These are phyloP conservation scores for Lucilia cuprina DNA, from an alignment of 1,140 invertebrate genomes.

Conservation along the genomic window DNA sequence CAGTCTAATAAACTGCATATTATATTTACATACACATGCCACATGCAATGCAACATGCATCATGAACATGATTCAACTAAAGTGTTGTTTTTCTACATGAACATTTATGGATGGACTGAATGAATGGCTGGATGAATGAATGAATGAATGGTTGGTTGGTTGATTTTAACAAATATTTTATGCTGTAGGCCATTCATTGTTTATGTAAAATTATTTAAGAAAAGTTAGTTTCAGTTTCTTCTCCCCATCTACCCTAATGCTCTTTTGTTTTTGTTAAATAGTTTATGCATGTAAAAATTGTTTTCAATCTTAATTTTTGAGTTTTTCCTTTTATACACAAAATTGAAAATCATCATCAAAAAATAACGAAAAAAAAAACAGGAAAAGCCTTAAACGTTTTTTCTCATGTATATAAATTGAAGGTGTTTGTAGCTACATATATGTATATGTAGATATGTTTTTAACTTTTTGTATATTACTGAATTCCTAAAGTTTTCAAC, in stretches of 20 bases:
- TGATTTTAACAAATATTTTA: conserved; percentile 19
- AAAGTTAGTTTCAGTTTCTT: conserved; percentile 12
- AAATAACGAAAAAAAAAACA: too few species aligned
- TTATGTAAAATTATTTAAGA: conserved; percentile 31
- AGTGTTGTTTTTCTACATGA: not conserved
- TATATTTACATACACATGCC: not conserved
- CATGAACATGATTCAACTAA: not conserved
- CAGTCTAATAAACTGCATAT: too few species aligned
- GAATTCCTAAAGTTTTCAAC: too few species aligned
- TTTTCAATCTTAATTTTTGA: not conserved
- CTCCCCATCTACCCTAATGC: not conserved
- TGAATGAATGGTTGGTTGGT: not conserved
- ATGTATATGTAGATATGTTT: too few species aligned
- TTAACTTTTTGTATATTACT: too few species aligned
- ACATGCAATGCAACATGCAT: not conserved
- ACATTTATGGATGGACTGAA: not conserved
- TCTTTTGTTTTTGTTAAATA: not conserved
- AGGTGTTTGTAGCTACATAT: too few species aligned
- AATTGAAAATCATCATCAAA: too few species aligned
- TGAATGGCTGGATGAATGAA: not conserved
- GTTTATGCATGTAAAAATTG: not conserved
- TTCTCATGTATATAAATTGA: too few species aligned
- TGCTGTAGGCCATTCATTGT: conserved; percentile 4
- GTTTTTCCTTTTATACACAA: not conserved
- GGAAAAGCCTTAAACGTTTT: too few species aligned